Conservation (phyloP, 2,888 invertebrate species). For the Ametastegia equiseti region DNA sequence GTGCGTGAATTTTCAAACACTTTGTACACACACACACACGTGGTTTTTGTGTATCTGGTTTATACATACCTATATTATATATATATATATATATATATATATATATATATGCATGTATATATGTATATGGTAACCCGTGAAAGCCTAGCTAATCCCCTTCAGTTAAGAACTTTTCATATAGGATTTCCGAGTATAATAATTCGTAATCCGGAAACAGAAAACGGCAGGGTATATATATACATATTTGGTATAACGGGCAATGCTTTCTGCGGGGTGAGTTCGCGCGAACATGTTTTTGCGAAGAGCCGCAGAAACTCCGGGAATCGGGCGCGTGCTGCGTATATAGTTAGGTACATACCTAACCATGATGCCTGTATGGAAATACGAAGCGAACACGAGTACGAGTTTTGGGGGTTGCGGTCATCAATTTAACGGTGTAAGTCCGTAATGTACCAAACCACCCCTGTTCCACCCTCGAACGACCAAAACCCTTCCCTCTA, state of each 20-base stretch:
- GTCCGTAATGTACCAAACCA: conserved; percentile 65
- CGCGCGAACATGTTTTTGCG: conserved; percentile 38
- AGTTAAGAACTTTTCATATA: conserved; percentile 46
- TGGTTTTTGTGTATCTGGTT: too few species aligned
- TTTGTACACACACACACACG: conserved; percentile 10
- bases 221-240: conserved; percentile 18
- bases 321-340: conserved; percentile 45
- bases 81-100: not conserved
- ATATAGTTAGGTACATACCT: too few species aligned
- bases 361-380: too few species aligned
- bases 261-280: conserved; percentile 9
- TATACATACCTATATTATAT: too few species aligned
- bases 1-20: conserved; percentile 36
- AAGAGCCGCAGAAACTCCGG: not conserved
- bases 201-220: conserved; percentile 50
- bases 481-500: conserved; percentile 49
- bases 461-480: conserved; percentile 47
- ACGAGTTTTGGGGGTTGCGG: conserved; percentile 62
- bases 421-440: conserved; percentile 70
- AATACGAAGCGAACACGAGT: conserved; percentile 55
- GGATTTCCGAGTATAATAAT: conserved; percentile 48
- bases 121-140: conserved; percentile 32
- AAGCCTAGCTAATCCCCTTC: conserved; percentile 44
- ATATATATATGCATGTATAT: not conserved
- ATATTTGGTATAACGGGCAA: too few species aligned